These are phyloP conservation scores for Sebastes miniatus DNA, from an alignment of 2,797 vertebrate genomes.

Conservation along the genomic window DNA sequence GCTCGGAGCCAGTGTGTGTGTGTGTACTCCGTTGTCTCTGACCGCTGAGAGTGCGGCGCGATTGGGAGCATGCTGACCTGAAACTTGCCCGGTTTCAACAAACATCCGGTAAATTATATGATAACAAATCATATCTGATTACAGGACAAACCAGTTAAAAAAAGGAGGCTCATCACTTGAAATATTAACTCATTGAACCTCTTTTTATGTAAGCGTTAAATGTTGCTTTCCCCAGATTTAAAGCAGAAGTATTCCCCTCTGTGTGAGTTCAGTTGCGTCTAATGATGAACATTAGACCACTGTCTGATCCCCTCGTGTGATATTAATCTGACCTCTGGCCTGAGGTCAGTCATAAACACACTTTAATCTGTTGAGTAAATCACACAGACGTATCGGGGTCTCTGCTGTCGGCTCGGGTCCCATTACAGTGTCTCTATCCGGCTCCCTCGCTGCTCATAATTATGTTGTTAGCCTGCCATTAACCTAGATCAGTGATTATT, in stretches of 20 bases:
- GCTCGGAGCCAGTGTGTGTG: slow-evolving; percentile 38
- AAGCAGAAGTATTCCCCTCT: neutral
- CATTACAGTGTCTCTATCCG: slow-evolving; percentile 15
- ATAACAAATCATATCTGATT: neutral
- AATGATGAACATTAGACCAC: slow-evolving; percentile 32
- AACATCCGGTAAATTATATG: neutral
- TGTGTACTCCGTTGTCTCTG: slow-evolving; percentile 19
- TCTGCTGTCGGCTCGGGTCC: slow-evolving; percentile 3
- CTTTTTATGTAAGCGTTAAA: neutral
- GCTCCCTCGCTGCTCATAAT: slow-evolving; percentile 51
- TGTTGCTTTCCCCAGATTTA: neutral
- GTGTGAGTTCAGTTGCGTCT: neutral
- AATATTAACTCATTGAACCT: neutral
- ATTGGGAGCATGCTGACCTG: slow-evolving; percentile 14
- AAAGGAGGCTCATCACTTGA: neutral
- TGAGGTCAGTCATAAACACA: slow-evolving; percentile 7
- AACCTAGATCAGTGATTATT: slow-evolving; percentile 32
- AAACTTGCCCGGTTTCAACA: neutral
- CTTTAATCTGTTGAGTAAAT: slow-evolving; percentile 27
- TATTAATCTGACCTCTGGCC: slow-evolving; percentile 6
- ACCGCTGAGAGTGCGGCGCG: neutral
- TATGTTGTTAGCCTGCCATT: slow-evolving; percentile 56
- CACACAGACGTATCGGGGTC: slow-evolving; percentile 20
- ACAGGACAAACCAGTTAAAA: neutral
- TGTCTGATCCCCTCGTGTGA: slow-evolving; percentile 4